These are phyloP conservation scores for Eupithecia subfuscata DNA, from an alignment of 2,888 invertebrate species.

Conservation along the genomic window DNA sequence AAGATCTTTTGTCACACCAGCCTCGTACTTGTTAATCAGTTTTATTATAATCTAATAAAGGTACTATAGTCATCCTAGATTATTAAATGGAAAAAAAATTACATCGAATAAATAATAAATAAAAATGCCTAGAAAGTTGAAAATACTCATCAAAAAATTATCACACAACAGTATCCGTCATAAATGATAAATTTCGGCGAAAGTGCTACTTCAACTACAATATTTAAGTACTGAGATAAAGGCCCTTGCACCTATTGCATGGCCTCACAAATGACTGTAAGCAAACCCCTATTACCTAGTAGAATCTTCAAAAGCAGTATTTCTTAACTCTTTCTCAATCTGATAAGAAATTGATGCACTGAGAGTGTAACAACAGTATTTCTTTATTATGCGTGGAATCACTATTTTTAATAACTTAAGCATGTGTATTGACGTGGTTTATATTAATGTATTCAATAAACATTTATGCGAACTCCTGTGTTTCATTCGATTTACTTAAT, in stretches of 20 bases:
- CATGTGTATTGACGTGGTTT: constrained; percentile 78
- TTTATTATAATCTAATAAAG: background rate
- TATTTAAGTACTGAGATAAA: too few species aligned
- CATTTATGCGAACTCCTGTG: constrained; percentile 52
- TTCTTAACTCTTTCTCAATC: constrained; percentile 14
- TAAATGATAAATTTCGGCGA: background rate
- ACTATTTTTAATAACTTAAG: constrained; percentile 66
- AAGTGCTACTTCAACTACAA: background rate
- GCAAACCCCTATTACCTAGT: background rate
- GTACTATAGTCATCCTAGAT: background rate
- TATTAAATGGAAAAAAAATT: background rate
- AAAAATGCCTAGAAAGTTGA: background rate
- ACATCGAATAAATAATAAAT: too few species aligned
- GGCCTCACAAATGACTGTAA: background rate
- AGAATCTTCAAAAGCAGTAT: background rate
- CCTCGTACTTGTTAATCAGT: background rate
- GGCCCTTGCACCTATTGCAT: background rate
- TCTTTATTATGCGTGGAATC: constrained; percentile 60
- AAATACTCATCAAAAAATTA: background rate
- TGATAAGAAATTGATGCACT: constrained; percentile 55
- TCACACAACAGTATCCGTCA: too few species aligned
- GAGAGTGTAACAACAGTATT: constrained; percentile 64
- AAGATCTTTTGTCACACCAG: background rate
- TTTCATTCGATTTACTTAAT: constrained; percentile 49
- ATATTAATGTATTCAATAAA: constrained; percentile 78